Conservation (phyloP, 1,140 invertebrate genomes). For the Calliopsis andreniformis region DNA sequence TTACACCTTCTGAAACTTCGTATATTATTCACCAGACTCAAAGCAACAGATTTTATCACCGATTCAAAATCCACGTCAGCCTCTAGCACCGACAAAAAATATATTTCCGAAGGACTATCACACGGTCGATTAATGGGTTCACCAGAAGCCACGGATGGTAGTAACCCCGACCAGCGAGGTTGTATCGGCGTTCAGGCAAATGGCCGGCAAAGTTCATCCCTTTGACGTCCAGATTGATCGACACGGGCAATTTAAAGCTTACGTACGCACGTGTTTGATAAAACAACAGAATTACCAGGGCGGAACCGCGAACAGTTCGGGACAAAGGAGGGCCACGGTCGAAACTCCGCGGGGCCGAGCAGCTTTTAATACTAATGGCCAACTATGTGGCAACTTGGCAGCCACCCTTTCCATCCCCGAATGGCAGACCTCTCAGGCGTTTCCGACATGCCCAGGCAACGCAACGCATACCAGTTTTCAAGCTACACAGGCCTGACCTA, state of each 20-base stretch:
- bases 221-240: conserved; percentile 29
- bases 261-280: conserved; percentile 18
- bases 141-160: too few relatives aligned
- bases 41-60: too few relatives aligned
- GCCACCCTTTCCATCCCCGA: conserved; percentile 20
- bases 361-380: conserved; percentile 68
- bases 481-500: conserved; percentile 45
- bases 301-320: conserved; percentile 14
- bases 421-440: conserved; percentile 50
- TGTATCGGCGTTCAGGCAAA: background rate
- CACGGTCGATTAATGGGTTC: too few relatives aligned
- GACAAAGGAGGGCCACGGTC: conserved; percentile 17
- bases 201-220: conserved; percentile 9
- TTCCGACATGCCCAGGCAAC: conserved; percentile 39
- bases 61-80: too few relatives aligned
- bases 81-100: too few relatives aligned
- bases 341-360: conserved; percentile 38
- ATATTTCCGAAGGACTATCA: too few relatives aligned
- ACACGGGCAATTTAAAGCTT: conserved; percentile 29
- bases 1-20: too few relatives aligned
- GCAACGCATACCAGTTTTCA: conserved; percentile 40
- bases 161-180: background rate
- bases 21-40: too few relatives aligned
- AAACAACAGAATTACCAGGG: conserved; percentile 28
- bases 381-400: conserved; percentile 67